Percentiles rank a stretch among this genome's conserved stretches.
These are phyloP conservation scores for Pao palembangensis DNA, from an alignment of 2,113 vertebrate species.

Conservation along the genomic window DNA sequence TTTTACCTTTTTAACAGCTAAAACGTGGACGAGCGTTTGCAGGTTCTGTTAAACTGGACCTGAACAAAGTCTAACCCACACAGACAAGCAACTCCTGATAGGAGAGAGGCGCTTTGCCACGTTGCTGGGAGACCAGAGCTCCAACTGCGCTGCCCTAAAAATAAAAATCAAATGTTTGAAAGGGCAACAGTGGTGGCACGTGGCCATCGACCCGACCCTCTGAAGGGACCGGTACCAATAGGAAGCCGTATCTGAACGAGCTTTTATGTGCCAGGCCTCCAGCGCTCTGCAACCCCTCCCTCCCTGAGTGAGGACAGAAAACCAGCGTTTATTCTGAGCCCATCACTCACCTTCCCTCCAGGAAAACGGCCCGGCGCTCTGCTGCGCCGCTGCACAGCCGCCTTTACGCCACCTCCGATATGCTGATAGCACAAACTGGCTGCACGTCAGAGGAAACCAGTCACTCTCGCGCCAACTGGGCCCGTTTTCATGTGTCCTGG, in stretches of 20 bases:
- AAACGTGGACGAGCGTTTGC: no score
- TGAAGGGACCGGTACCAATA: constrained; percentile 36
- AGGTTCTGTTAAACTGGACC: no score
- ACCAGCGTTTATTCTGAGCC: background rate
- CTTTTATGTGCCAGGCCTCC: constrained; percentile 31
- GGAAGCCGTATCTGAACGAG: constrained; percentile 29
- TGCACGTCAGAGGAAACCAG: background rate
- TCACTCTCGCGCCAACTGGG: background rate
- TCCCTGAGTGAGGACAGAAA: background rate
- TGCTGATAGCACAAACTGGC: background rate
- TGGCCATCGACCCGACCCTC: constrained; percentile 17
- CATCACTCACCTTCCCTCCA: background rate
- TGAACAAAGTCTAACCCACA: no score
- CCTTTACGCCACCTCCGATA: constrained; percentile 3
- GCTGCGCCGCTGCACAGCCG: background rate
- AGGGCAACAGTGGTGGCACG: constrained; percentile 18
- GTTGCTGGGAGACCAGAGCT: background rate
- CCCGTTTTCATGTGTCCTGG: background rate
- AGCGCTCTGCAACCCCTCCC: constrained; percentile 5
- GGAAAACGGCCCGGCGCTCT: background rate
- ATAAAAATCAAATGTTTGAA: constrained; percentile 40
- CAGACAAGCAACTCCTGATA: background rate
- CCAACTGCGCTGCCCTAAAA: constrained; percentile 26
- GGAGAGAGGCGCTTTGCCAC: background rate
- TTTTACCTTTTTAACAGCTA: no score